Percentiles rank a stretch among this genome's conserved stretches.
Conservation (phyloP, 2,888 invertebrate species). For the Aporophyla lueneburgensis region DNA sequence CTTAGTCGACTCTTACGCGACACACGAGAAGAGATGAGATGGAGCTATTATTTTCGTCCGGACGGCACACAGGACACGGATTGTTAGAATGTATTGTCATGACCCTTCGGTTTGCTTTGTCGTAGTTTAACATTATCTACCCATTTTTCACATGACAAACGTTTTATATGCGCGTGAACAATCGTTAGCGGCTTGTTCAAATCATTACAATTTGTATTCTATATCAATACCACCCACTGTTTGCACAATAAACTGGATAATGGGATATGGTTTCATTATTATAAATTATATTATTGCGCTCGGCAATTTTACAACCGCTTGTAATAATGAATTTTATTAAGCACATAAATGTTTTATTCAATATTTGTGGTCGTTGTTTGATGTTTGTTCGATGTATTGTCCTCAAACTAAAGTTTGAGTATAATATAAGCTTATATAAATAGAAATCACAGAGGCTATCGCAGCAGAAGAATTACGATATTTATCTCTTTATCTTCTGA, state of each 20-base stretch:
- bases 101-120: too few species aligned
- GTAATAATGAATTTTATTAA: conserved; percentile 29
- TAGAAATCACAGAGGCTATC: not conserved
- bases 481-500: not conserved
- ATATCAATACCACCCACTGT: conserved; percentile 32
- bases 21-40: too few species aligned
- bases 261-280: conserved; percentile 28
- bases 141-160: not conserved
- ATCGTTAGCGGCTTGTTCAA: conserved; percentile 25
- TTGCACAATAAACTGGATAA: conserved; percentile 28
- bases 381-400: not conserved
- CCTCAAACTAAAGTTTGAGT: not conserved
- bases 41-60: too few species aligned
- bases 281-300: conserved; percentile 36
- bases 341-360: conserved; percentile 17
- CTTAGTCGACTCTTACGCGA: too few species aligned
- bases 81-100: too few species aligned
- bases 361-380: conserved; percentile 14
- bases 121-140: not conserved
- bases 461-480: not conserved
- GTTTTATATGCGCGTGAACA: conserved; percentile 10
- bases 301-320: conserved; percentile 24
- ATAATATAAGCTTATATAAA: not conserved
- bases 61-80: too few species aligned
- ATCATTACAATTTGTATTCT: conserved; percentile 39